Percentiles rank a stretch among this genome's conserved stretches.
Evolutionary conservation across 2,888 invertebrate genomes (phyloP).

Genomic region (Philhelius pedissequus): DNA sequence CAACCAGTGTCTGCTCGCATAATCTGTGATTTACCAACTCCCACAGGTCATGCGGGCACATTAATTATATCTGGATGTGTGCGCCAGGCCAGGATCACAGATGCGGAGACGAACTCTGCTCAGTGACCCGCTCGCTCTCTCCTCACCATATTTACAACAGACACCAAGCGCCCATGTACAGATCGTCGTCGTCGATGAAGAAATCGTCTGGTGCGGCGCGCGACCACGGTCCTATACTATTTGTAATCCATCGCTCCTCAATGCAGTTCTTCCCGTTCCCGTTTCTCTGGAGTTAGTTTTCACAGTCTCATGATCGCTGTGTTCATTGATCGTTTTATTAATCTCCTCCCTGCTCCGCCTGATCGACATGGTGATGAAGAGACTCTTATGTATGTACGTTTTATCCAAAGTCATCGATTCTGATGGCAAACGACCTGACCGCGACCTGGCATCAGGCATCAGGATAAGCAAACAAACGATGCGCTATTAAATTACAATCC

Average conservation of each 20-base stretch:
- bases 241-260: slow-evolving; percentile 27
- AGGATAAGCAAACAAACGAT: slow-evolving; percentile 61
- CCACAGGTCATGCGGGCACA: slow-evolving; percentile 71
- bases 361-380: background rate
- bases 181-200: slow-evolving; percentile 49
- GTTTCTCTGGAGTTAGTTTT: background rate
- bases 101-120: slow-evolving; percentile 42
- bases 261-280: background rate
- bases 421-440: slow-evolving; percentile 1
- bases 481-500: slow-evolving; percentile 67
- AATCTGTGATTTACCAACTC: slow-evolving; percentile 71
- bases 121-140: slow-evolving; percentile 48
- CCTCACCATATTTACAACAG: slow-evolving; percentile 19
- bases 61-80: slow-evolving; percentile 70
- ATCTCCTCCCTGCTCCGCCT: slow-evolving; percentile 37
- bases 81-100: slow-evolving; percentile 60
- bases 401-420: slow-evolving; percentile 33
- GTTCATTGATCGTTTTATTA: slow-evolving; percentile 66
- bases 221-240: too few species aligned
- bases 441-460: slow-evolving; percentile 6
- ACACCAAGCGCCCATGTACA: slow-evolving; percentile 6
- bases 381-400: slow-evolving; percentile 40
- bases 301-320: slow-evolving; percentile 31
- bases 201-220: background rate
- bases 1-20: slow-evolving; percentile 69